Evolutionary conservation across 2,797 vertebrate species (phyloP), one percentile per base, ranked within the genome.

Genomic region (Esox masquinongy): DNA sequence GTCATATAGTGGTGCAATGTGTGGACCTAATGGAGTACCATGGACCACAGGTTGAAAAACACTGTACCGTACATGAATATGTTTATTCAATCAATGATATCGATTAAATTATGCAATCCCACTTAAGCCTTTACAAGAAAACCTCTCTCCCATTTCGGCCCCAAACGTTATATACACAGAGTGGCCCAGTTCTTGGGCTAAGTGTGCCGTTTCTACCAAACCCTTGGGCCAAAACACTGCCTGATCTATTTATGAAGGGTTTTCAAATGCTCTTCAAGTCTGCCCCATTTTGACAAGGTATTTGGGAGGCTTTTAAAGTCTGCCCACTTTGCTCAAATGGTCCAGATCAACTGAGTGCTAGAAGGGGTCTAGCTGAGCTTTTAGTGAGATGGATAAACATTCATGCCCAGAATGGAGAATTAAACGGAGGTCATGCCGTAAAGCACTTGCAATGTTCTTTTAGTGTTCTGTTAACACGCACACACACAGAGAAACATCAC

Each of bases 251-350:
- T 11, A 47, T 47, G 43, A 11, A 47, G 43, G 9, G 3, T 47
- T 47, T 47, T 47, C 43, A 14, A 47, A 47, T 11, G 43, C 43
- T 47, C 43, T 47, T 11, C 43, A 47, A 14, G 43, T 47, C 43
- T 47, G 12, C 43, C 43, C 43, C 29, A 67, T 69, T 72, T 59
- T 68, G 15, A 68, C 34, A 34, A 53, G 15, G 75, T 43, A 51
- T 76, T 43, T 80, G 53, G 82, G 76, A 87, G 78, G 17, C 43
- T 74, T 84, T 79, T 79, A 39, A 68, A 75, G 59, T 77, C 73
- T 82, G 50, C 74, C 78, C 78, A 51, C 64, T 39, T 77, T 75
- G 75, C 75, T 81, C 78, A 80, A 24, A 61, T 24, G 1, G 11
- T 61, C 56, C 56, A 26, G 56, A 11, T 61, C 3, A 61, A 56